Evolutionary conservation across 2,113 vertebrate species (phyloP).

Genomic region (Xiphophorus couchianus): DNA sequence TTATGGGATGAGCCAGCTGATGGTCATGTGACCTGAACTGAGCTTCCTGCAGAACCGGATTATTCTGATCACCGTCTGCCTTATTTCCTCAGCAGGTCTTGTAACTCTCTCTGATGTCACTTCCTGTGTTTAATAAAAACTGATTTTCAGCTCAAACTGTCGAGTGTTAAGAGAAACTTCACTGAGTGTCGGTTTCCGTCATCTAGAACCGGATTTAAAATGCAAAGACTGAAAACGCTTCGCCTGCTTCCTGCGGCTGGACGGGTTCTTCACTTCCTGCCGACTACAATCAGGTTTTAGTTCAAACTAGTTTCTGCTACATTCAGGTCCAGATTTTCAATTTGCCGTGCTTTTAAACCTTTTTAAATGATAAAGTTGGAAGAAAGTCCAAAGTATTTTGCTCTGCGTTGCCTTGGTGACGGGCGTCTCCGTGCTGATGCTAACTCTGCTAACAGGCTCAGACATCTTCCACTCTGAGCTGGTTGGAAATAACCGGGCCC

Average conservation of each 20-base stretch:
- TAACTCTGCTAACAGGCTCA: no score
- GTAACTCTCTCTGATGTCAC: not conserved
- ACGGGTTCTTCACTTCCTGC: no score
- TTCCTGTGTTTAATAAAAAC: not conserved
- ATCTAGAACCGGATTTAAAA: not conserved
- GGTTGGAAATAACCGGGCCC: no score
- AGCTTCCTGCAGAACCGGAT: not conserved
- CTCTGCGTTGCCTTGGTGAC: no score
- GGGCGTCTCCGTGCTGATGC: no score
- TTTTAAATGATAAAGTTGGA: not conserved
- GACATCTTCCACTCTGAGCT: no score
- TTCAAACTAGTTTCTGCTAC: not conserved
- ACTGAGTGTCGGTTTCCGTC: not conserved
- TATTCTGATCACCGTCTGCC: constrained; percentile 7
- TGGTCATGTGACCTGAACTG: not conserved
- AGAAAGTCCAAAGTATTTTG: no score
- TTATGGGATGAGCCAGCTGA: not conserved
- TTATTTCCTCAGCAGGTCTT: not conserved
- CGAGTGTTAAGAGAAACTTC: not conserved
- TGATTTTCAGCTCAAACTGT: not conserved
- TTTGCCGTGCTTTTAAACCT: not conserved
- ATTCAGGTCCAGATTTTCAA: not conserved
- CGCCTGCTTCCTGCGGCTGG: not conserved
- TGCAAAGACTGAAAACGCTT: no score
- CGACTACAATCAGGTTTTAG: no score